Percentiles rank a stretch among this genome's conserved stretches.
phyloP scores from a whole-genome alignment of 1,140 invertebrate genomes.

The Cepaea nemoralis region DNA sequence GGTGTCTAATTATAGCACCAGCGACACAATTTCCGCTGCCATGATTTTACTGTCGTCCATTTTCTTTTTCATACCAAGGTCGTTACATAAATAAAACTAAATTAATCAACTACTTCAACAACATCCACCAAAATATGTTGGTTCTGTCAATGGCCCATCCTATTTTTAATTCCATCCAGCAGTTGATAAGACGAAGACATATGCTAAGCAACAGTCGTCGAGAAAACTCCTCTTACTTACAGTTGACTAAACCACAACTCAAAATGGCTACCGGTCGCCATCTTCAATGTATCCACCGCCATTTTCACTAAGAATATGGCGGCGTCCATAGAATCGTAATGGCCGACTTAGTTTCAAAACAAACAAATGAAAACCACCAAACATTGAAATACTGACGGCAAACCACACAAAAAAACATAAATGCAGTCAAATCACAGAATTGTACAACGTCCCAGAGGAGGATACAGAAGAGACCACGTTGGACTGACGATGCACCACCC shows the following conservation, averaged over 20 bases:
- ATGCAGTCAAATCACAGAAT: too few species aligned
- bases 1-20: neutral
- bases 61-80: conserved; percentile 31
- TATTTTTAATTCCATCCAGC: too few species aligned
- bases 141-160: too few species aligned
- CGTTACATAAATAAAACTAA: neutral
- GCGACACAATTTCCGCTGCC: neutral
- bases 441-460: too few species aligned
- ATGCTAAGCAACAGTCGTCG: too few species aligned
- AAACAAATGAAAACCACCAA: conserved; percentile 46
- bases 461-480: too few species aligned
- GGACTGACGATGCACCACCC: too few species aligned
- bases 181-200: too few species aligned
- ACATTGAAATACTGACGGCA: neutral
- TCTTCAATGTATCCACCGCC: conserved; percentile 73
- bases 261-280: conserved; percentile 72
- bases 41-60: neutral
- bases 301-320: conserved; percentile 78
- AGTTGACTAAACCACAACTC: neutral
- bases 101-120: neutral
- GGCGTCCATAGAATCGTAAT: conserved; percentile 77
- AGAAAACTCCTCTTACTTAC: too few species aligned
- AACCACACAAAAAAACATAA: too few species aligned
- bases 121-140: too few species aligned
- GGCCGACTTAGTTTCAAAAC: conserved; percentile 72